Evolutionary conservation across 2,888 invertebrate genomes (phyloP).

Genomic region (Eudemis profundana): DNA sequence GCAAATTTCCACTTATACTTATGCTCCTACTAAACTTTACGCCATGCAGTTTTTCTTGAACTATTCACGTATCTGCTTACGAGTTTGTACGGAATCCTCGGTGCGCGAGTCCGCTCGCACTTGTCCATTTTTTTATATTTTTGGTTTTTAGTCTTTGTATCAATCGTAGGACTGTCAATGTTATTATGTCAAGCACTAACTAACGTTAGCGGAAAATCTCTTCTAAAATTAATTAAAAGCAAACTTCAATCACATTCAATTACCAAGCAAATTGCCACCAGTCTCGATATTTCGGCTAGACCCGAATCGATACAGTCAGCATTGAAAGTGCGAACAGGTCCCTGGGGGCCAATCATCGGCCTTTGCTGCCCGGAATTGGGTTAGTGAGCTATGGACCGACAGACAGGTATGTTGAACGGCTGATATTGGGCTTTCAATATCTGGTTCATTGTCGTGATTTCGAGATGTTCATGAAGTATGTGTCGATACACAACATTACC

Average conservation of each 20-base stretch:
- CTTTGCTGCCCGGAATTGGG: conserved; percentile 45
- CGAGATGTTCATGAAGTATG: no score
- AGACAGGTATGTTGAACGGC: not conserved
- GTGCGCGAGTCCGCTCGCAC: no score
- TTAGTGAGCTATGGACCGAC: conserved; percentile 23
- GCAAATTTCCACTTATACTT: no score
- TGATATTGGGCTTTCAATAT: conserved; percentile 12
- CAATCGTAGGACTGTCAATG: no score
- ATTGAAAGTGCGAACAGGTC: conserved; percentile 50
- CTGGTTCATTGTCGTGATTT: not conserved
- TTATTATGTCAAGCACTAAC: no score
- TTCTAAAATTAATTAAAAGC: conserved; percentile 6
- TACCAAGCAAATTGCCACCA: not conserved
- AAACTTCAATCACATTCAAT: conserved; percentile 6
- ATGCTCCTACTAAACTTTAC: no score
- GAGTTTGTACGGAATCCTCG: no score
- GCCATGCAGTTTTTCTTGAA: no score
- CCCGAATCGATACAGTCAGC: conserved; percentile 40
- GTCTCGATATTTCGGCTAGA: conserved; percentile 37
- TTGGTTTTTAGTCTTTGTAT: no score
- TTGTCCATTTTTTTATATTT: no score
- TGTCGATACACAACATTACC: no score
- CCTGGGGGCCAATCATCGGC: conserved; percentile 52
- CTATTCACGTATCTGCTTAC: no score
- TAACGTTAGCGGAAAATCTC: not conserved